Evolutionary conservation across 1,140 invertebrate genomes (phyloP).

Genomic region (Heterodera schachtii): DNA sequence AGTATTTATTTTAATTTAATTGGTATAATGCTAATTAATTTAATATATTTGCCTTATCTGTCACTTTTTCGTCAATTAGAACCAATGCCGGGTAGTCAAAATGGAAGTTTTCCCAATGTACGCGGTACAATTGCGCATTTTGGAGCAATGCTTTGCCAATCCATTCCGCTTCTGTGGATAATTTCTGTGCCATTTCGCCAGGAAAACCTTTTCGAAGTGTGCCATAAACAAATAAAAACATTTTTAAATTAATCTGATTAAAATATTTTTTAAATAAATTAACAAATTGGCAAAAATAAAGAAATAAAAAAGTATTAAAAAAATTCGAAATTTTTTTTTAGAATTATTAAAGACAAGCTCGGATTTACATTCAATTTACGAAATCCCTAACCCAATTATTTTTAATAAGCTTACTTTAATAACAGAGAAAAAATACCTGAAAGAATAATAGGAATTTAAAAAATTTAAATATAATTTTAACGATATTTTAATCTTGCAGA

Average conservation of each 20-base stretch:
- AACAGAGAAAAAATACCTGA: no score
- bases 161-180: neutral
- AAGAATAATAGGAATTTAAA: no score
- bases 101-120: slow-evolving; percentile 3
- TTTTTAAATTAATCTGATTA: neutral
- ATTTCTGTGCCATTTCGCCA: slow-evolving; percentile 19
- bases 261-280: neutral
- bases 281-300: no score
- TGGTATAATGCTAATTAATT: no score
- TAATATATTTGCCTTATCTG: neutral
- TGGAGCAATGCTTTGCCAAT: slow-evolving; percentile 12
- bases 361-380: no score
- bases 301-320: no score
- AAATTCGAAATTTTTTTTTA: no score
- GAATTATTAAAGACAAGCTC: no score
- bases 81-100: slow-evolving; percentile 24
- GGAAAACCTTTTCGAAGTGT: slow-evolving; percentile 16
- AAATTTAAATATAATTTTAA: no score
- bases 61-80: neutral
- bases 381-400: no score
- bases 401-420: no score
- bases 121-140: slow-evolving; percentile 18
- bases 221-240: slow-evolving; percentile 26
- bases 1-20: neutral
- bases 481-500: no score